phyloP scores from a whole-genome alignment of 2,113 vertebrate species.

The Leiothrix lutea region DNA sequence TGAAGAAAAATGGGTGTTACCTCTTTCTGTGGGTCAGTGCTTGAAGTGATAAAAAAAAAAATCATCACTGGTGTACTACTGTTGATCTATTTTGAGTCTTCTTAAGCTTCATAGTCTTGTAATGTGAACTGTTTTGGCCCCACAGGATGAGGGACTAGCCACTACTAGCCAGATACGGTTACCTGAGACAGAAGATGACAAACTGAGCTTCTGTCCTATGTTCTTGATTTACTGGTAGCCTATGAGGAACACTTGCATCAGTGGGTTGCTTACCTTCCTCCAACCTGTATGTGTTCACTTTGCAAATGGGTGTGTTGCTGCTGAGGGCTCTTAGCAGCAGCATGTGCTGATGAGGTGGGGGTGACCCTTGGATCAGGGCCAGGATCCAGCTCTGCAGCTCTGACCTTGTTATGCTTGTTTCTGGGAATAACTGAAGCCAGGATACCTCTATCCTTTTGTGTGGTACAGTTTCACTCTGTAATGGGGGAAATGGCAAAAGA shows the following conservation, averaged over 20 bases:
- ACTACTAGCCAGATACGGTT: neutral
- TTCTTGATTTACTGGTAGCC: neutral
- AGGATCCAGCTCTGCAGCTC: neutral
- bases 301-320: accelerated
- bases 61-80: neutral
- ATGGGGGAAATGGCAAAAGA: neutral
- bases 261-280: neutral
- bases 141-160: too few relatives aligned
- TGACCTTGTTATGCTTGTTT: neutral
- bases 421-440: neutral
- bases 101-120: neutral
- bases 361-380: accelerated
- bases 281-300: neutral
- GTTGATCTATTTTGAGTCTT: neutral
- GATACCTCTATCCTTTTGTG: neutral
- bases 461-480: neutral
- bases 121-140: neutral
- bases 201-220: neutral
- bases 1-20: neutral
- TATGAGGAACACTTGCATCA: neutral
- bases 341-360: neutral
- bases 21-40: neutral
- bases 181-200: neutral
- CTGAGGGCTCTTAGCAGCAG: neutral
- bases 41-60: neutral